Evolutionary conservation across 92 coral and sea anemone species (phyloP).

Genomic region (Anthopleura xanthogrammica): DNA sequence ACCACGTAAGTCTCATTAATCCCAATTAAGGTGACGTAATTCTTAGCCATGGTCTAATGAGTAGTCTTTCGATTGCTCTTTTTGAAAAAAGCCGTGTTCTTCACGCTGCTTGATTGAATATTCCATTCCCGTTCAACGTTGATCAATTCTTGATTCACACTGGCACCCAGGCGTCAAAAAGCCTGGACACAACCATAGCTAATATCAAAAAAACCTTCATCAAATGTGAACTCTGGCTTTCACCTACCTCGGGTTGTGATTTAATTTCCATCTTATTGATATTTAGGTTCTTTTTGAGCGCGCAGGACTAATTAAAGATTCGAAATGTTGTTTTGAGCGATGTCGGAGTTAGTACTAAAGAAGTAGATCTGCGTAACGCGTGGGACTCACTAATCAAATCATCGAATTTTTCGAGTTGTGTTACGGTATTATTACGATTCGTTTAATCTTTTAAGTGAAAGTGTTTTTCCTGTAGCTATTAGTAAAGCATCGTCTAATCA

Average conservation of each 20-base stretch:
- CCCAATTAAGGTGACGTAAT: constrained; percentile 30
- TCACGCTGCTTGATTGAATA: neutral
- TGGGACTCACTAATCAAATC: neutral
- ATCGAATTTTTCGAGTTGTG: neutral
- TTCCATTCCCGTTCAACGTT: neutral
- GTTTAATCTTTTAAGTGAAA: neutral
- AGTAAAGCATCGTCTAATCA: neutral
- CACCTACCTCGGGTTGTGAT: neutral
- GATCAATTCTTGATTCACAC: neutral
- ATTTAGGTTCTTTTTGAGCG: neutral
- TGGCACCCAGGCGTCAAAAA: constrained; percentile 1
- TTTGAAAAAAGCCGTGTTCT: neutral
- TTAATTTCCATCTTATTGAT: neutral
- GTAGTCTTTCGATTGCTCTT: neutral
- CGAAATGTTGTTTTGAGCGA: neutral
- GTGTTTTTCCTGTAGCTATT: constrained; percentile 1
- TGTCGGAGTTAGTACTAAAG: neutral
- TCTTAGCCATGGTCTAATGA: constrained; percentile 19
- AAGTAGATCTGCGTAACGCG: neutral
- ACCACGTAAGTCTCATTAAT: constrained; percentile 12
- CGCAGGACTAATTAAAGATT: neutral
- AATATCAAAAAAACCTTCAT: neutral
- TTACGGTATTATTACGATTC: constrained; percentile 2
- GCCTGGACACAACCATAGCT: neutral
- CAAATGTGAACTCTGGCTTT: neutral